Percentiles rank a stretch among this genome's conserved stretches.
Conservation (phyloP, 2,113 vertebrate species). For the Takifugu flavidus region DNA sequence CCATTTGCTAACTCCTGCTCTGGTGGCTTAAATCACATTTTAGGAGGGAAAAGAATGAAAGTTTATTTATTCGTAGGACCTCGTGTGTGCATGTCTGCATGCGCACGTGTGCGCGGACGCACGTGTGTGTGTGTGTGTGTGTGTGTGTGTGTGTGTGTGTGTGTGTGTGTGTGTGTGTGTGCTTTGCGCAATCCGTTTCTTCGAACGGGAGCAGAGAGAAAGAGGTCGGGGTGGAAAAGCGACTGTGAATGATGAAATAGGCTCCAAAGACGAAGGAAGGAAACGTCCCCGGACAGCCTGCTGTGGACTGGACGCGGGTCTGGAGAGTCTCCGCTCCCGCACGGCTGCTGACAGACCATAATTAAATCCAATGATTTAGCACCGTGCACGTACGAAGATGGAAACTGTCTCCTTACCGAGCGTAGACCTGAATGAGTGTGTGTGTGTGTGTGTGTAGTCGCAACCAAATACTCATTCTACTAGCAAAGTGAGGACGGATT, state of each 20-base stretch:
- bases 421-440: slow-evolving; percentile 31
- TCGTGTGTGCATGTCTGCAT: too few relatives aligned
- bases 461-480: too few relatives aligned
- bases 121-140: too few relatives aligned
- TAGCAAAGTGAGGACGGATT: too few relatives aligned
- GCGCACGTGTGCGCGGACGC: too few relatives aligned
- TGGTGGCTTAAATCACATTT: slow-evolving; percentile 39
- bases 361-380: slow-evolving; percentile 80
- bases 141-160: too few relatives aligned
- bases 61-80: slow-evolving; percentile 31
- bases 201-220: not conserved
- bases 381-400: slow-evolving; percentile 59
- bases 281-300: slow-evolving; percentile 35
- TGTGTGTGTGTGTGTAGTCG: slow-evolving; percentile 16
- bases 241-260: slow-evolving; percentile 41
- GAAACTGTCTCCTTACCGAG: slow-evolving; percentile 71
- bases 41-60: slow-evolving; percentile 24
- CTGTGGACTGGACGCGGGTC: slow-evolving; percentile 53
- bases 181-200: slow-evolving; percentile 7
- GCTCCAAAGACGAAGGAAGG: slow-evolving; percentile 17
- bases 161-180: slow-evolving; percentile 1
- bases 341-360: slow-evolving; percentile 72
- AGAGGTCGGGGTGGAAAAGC: not conserved
- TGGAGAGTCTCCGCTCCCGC: slow-evolving; percentile 72
- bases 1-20: not conserved